Percentiles rank a stretch among this genome's conserved stretches.
Evolutionary conservation across 1,140 invertebrate species (phyloP).

Genomic region (Drosophila simulans): DNA sequence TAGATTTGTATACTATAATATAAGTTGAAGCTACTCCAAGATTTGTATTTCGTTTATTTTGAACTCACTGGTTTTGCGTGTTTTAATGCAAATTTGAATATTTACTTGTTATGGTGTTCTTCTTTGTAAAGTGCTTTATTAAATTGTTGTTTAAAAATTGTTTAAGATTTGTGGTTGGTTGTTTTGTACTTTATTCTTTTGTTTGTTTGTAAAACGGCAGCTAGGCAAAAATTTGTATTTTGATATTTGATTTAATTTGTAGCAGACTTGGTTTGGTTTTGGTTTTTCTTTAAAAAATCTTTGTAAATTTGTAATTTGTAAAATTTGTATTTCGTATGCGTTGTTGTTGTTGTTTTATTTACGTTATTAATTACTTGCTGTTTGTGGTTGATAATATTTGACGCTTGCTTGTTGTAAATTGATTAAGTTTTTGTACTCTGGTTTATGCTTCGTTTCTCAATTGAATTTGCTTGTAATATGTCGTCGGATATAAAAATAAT

Average conservation of each 20-base stretch:
- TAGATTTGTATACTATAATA: conserved; percentile 27
- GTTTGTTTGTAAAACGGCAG: conserved; percentile 75
- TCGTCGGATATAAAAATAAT: conserved; percentile 44
- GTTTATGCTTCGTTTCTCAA: conserved; percentile 61
- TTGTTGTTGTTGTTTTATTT: conserved; percentile 62
- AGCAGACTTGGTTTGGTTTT: conserved; percentile 46
- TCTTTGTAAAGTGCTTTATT: conserved; percentile 75
- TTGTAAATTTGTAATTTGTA: conserved; percentile 79
- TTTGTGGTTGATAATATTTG: conserved; percentile 57
- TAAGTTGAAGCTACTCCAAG: conserved; percentile 50
- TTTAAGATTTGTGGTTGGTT: conserved; percentile 51
- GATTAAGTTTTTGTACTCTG: conserved; percentile 72
- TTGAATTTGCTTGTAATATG: conserved; percentile 55
- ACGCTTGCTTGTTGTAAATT: conserved; percentile 42
- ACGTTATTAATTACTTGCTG: conserved; percentile 31
- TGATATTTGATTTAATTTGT: conserved; percentile 40
- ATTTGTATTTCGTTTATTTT: conserved; percentile 59
- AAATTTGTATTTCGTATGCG: conserved; percentile 80
- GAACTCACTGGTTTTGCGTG: conserved; percentile 72
- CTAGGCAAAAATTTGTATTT: conserved; percentile 63
- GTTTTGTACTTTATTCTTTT: conserved; percentile 51
- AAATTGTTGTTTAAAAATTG: conserved; percentile 60
- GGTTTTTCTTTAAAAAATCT: conserved; percentile 40
- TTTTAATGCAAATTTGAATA: conserved; percentile 42
- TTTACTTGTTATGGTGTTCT: conserved; percentile 40